phyloP scores from a whole-genome alignment of 2,113 vertebrate species.

The Azemiops feae region DNA sequence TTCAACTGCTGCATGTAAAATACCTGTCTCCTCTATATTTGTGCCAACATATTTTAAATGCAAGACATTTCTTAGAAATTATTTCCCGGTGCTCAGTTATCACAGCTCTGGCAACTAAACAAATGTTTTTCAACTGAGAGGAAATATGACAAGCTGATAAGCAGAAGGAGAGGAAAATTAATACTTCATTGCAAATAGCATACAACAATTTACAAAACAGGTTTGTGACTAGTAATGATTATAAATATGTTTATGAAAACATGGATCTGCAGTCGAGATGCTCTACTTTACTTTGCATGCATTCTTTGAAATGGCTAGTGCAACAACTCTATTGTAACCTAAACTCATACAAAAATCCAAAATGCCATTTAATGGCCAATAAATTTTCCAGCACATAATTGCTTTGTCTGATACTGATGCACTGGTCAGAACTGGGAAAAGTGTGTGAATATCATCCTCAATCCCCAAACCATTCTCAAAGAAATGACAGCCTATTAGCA shows the following conservation, averaged over 20 bases:
- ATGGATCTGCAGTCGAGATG: neutral
- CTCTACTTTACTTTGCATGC: neutral
- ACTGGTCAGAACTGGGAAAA: neutral
- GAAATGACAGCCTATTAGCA: neutral
- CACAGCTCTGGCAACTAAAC: constrained; percentile 38
- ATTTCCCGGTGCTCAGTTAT: constrained; percentile 44
- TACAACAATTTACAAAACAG: neutral
- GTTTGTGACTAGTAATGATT: neutral
- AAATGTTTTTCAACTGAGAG: constrained; percentile 41
- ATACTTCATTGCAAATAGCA: neutral
- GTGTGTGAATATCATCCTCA: neutral
- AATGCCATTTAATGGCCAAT: neutral
- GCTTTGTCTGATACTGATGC: neutral
- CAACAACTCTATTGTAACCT: accelerated
- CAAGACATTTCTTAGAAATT: constrained; percentile 48
- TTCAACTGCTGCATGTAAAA: constrained; percentile 26
- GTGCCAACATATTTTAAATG: constrained; percentile 43
- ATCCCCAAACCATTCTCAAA: neutral
- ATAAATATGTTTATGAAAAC: neutral
- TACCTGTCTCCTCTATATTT: constrained; percentile 42
- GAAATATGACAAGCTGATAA: constrained; percentile 17
- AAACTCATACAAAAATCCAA: constrained; percentile 18
- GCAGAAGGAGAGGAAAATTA: neutral
- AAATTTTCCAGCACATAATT: neutral
- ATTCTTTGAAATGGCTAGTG: neutral